Evolutionary conservation across 2,888 invertebrate genomes (phyloP).

Genomic region (Macaria liturata): DNA sequence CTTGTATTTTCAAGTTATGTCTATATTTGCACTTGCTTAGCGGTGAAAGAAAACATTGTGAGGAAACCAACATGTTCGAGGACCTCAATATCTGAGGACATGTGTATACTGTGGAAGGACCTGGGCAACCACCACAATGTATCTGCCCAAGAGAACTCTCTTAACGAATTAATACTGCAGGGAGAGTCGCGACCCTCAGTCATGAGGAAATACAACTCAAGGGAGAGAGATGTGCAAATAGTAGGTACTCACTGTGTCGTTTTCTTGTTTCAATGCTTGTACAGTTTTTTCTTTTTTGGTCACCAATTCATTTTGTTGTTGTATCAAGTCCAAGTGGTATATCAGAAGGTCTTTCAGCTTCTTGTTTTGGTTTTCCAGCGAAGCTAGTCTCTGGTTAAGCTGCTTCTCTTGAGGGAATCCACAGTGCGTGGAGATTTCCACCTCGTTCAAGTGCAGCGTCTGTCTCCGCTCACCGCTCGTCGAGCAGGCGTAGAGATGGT

Average conservation of each 20-base stretch:
- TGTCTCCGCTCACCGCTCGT: constrained; percentile 60
- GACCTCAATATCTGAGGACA: too few relatives aligned
- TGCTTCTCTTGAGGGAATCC: constrained; percentile 54
- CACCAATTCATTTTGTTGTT: constrained; percentile 94
- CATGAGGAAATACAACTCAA: too few relatives aligned
- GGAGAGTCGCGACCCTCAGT: too few relatives aligned
- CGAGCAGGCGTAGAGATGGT: constrained; percentile 88
- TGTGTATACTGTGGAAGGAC: too few relatives aligned
- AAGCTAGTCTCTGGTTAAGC: constrained; percentile 64
- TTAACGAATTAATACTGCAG: too few relatives aligned
- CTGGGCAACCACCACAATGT: too few relatives aligned
- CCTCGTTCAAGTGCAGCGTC: constrained; percentile 63
- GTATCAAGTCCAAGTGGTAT: constrained; percentile 93
- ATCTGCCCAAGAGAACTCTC: too few relatives aligned
- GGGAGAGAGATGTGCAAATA: too few relatives aligned
- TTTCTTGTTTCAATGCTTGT: constrained; percentile 88
- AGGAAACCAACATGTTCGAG: too few relatives aligned
- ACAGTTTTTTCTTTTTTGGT: constrained; percentile 91
- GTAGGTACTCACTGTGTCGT: constrained; percentile 86
- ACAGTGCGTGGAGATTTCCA: constrained; percentile 64
- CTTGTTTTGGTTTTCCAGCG: constrained; percentile 82
- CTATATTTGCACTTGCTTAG: too few relatives aligned
- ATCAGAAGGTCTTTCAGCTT: constrained; percentile 90
- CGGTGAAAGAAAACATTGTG: too few relatives aligned
- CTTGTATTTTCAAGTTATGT: too few relatives aligned